Conservation (phyloP, 37 sponge, comb jelly and placozoan genomes). For the Diacarnus erythraeanus region DNA sequence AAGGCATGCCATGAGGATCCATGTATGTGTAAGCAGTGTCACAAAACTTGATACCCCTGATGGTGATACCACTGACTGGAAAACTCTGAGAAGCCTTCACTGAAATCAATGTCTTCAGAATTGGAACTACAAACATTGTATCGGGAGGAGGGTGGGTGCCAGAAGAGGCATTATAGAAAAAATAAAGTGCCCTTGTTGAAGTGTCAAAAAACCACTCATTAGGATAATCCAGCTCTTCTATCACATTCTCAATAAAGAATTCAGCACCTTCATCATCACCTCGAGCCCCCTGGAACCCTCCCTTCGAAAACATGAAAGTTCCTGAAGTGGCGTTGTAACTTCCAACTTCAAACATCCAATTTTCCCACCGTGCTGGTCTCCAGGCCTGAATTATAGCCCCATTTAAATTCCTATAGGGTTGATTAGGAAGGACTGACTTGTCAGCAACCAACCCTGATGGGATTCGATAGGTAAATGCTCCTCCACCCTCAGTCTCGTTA, state of each 20-base stretch:
- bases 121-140: conserved; percentile 25
- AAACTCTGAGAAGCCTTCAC: conserved; percentile 17
- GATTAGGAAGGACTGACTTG: conserved; percentile 38
- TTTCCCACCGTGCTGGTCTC: conserved; percentile 66
- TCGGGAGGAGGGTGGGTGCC: conserved; percentile 39
- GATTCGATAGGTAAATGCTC: conserved; percentile 31
- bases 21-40: conserved; percentile 69
- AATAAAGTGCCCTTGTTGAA: conserved; percentile 34
- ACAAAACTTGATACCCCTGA: conserved; percentile 37
- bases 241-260: conserved; percentile 55
- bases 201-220: conserved; percentile 74
- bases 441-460: conserved; percentile 42
- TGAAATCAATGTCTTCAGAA: conserved; percentile 29
- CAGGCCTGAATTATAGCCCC: conserved; percentile 71
- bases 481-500: conserved; percentile 37
- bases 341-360: conserved; percentile 69
- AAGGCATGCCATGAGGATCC: conserved; percentile 57
- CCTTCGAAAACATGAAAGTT: conserved; percentile 40
- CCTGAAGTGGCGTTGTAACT: conserved; percentile 10
- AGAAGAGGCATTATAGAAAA: conserved; percentile 30
- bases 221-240: conserved; percentile 67
- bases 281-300: conserved; percentile 77
- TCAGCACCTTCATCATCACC: conserved; percentile 55
- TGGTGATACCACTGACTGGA: conserved; percentile 37
- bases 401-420: conserved; percentile 45